Base-by-base conservation (phyloP, 1,140 invertebrate genomes). In the Lepidurus arcticus region DNA sequence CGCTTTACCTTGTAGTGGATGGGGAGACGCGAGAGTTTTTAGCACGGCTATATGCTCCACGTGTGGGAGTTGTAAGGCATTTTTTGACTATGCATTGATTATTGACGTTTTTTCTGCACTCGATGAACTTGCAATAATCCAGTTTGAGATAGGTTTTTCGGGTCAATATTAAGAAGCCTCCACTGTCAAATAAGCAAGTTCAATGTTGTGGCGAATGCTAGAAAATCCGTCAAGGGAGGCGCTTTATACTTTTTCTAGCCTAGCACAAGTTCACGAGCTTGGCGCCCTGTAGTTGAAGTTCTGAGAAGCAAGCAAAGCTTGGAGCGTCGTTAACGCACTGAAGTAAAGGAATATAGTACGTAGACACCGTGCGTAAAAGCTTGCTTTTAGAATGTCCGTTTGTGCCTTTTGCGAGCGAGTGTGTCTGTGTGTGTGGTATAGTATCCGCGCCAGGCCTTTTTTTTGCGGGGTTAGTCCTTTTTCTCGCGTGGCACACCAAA, bases 81-180 rank as follows among this genome's bases (percentile, higher is more conserved):
- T 65, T 65, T 65, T 65, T 65, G 53, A 65, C 53, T 65, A 65
- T 65, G 13, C 53, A 65, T 65, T 65, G 53, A 65, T 65, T 65
- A 65, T 65, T 16, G 53, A 65, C 13, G 53, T 65, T 21, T 65
- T 65, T 65, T 65, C 21, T 65, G 53, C 53, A 65, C 53, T 21
- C 6, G 21, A n/a, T 65, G 53, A 65, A 65, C 53, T 65, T 65
- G 13, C 53, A 65, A 65, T 65, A 65, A 65, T 65, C 53, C 53
- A 9, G 53, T 65, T 21, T 65, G 21, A 65, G 45, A 65, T n/a
- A 11, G 13, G 21, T 7, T 65, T 65, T 65, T 65, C 53, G 1
- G 53, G 21, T 0, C 21, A n/a, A 21, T 65, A 7, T 65, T 7
- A 65, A 21, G 13, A 65, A 65, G 53, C 13, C 8, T 65, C 0